phyloP scores from a whole-genome alignment of 2,113 vertebrate species.

The Cariama cristata region DNA sequence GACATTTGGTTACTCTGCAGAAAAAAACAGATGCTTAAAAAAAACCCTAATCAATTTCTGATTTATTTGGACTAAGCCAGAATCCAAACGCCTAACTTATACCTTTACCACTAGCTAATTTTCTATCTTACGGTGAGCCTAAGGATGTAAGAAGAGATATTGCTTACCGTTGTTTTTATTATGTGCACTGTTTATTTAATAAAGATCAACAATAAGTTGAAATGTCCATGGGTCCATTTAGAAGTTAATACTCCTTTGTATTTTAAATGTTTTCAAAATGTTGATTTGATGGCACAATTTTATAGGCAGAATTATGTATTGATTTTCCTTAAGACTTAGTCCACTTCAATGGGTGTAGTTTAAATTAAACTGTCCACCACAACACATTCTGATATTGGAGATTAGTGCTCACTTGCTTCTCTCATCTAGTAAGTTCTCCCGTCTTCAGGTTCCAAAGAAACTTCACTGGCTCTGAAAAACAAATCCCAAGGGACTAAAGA shows the following conservation, averaged over 20 bases:
- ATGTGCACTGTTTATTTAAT: background rate
- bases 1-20: background rate
- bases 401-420: background rate
- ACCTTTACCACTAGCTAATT: background rate
- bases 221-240: background rate
- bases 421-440: background rate
- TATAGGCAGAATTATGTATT: background rate
- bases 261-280: background rate
- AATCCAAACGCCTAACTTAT: background rate
- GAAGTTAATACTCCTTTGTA: background rate
- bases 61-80: background rate
- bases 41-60: background rate
- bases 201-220: background rate
- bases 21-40: background rate
- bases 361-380: background rate
- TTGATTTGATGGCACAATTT: background rate
- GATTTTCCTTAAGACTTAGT: background rate
- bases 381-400: background rate
- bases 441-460: background rate
- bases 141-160: background rate
- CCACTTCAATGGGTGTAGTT: background rate
- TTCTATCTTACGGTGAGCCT: rapidly evolving
- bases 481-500: background rate
- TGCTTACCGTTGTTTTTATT: background rate
- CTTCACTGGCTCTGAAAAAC: background rate